These are phyloP conservation scores for Cyrtonyx montezumae DNA, from an alignment of 2,113 vertebrate genomes.

Conservation along the genomic window DNA sequence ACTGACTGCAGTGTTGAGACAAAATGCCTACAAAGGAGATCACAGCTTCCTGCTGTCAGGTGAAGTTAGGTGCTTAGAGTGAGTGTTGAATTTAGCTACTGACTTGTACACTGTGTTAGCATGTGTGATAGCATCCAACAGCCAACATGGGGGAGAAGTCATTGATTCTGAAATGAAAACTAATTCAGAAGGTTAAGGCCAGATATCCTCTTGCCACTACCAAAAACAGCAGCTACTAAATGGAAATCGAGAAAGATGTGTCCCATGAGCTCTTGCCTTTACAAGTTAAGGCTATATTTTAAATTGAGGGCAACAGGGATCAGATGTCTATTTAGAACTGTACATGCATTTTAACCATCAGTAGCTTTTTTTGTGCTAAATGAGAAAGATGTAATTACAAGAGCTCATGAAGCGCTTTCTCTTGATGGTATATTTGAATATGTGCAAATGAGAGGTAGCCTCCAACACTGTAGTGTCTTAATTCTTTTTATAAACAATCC, in stretches of 20 bases:
- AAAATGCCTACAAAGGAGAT: neutral
- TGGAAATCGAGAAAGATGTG: neutral
- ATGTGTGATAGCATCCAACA: neutral
- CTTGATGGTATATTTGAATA: neutral
- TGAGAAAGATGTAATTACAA: neutral
- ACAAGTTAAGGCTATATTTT: constrained; percentile 13
- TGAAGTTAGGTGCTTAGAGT: neutral
- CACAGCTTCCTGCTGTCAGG: neutral
- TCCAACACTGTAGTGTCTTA: neutral
- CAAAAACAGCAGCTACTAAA: constrained; percentile 7
- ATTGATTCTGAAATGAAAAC: constrained; percentile 29
- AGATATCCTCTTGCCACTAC: neutral
- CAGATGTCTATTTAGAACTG: neutral
- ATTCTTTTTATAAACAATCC: constrained; percentile 18
- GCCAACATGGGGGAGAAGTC: neutral
- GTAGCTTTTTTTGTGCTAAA: constrained; percentile 31
- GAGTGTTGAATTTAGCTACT: neutral
- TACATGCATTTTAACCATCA: constrained; percentile 18
- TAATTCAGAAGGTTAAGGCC: neutral
- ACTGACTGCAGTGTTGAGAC: rapidly evolving
- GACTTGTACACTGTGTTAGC: neutral
- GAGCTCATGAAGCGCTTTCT: neutral
- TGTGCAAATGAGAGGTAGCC: constrained; percentile 1
- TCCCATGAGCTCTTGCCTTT: neutral
- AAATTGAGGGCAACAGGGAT: constrained; percentile 47